Evolutionary conservation across 2,113 vertebrate species (phyloP).

Genomic region (Strigops habroptila): DNA sequence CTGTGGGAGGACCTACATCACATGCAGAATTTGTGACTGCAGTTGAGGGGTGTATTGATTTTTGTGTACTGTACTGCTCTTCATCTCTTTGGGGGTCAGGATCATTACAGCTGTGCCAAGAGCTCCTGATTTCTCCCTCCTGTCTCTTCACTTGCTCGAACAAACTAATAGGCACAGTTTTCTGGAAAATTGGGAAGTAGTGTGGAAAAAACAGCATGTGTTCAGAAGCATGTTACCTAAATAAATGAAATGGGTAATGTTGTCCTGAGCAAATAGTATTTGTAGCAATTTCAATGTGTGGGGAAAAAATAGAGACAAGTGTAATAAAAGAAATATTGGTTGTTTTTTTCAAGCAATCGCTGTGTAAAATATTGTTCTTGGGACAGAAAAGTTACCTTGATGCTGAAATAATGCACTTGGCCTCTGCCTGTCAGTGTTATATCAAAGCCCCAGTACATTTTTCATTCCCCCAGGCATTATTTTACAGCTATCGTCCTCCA

Average conservation of each 20-base stretch:
- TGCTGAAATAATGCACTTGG: constrained; percentile 24
- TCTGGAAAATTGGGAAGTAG: not conserved
- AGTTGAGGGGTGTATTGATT: not conserved
- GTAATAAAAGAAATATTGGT: constrained; percentile 5
- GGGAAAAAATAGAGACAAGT: not conserved
- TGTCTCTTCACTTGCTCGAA: not conserved
- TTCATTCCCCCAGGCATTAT: constrained; percentile 23
- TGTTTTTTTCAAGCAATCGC: not conserved
- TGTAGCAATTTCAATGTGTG: not conserved
- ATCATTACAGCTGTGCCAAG: not conserved
- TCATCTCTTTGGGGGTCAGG: not conserved
- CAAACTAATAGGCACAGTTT: not conserved
- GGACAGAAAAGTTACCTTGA: constrained; percentile 33
- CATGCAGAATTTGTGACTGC: not conserved
- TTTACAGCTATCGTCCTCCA: constrained; percentile 32
- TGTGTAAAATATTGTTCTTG: constrained; percentile 32
- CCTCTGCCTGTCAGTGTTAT: constrained; percentile 18
- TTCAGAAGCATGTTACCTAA: not conserved
- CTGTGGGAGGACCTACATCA: not conserved
- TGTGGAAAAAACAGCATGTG: not conserved
- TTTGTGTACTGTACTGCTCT: not conserved
- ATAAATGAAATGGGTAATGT: not conserved
- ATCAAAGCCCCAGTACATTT: constrained; percentile 27
- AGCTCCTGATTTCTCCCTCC: not conserved
- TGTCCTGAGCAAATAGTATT: not conserved